These are phyloP conservation scores for Diglossa cyanea DNA, from an alignment of 2,797 vertebrate genomes.

Conservation along the genomic window DNA sequence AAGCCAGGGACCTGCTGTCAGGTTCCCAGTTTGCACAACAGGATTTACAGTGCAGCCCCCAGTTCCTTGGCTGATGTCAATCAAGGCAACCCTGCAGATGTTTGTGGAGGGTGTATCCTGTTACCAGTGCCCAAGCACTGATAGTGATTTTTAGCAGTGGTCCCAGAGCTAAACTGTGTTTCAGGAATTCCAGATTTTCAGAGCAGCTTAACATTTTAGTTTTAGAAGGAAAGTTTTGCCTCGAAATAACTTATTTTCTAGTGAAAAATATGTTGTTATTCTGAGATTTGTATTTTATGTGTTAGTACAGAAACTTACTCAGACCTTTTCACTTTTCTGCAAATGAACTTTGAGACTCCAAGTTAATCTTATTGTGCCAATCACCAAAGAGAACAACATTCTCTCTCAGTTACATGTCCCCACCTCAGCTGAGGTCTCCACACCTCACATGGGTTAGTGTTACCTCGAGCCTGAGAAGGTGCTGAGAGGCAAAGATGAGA, in stretches of 20 bases:
- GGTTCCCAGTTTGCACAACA: not conserved
- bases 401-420: not conserved
- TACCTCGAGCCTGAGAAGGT: not conserved
- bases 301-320: not conserved
- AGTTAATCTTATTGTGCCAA: not conserved
- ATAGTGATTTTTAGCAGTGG: not conserved
- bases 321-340: not conserved
- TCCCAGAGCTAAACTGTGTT: not conserved
- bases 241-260: not conserved
- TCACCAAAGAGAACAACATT: not conserved
- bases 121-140: not conserved
- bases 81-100: not conserved
- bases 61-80: not conserved
- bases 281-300: not conserved
- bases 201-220: not conserved
- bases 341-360: not conserved
- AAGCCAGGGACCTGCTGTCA: not conserved
- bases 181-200: not conserved
- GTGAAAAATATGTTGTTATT: not conserved
- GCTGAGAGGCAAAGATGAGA: not conserved
- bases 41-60: not conserved
- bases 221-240: not conserved
- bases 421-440: not conserved
- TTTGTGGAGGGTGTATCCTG: not conserved
- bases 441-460: fast-evolving